Conservation (phyloP, 1,140 invertebrate species). For the Trinorchestia longiramus region DNA sequence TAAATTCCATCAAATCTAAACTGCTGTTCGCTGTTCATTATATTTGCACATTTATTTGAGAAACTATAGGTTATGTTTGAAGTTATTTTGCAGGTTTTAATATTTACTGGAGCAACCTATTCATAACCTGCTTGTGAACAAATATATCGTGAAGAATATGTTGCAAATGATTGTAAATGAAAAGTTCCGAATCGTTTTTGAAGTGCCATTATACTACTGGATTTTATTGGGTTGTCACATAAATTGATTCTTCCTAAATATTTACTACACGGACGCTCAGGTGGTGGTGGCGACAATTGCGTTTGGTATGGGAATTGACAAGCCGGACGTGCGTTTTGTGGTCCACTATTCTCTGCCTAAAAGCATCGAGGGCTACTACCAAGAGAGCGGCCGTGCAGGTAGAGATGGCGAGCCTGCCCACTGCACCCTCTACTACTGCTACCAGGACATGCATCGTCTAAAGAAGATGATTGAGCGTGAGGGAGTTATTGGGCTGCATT, state of each 20-base stretch:
- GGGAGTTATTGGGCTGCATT: slow-evolving; percentile 66
- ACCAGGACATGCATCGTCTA: slow-evolving; percentile 83
- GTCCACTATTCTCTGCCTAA: slow-evolving; percentile 94
- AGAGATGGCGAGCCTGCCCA: slow-evolving; percentile 86
- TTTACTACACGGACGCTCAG: slow-evolving; percentile 68
- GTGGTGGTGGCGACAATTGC: slow-evolving; percentile 95
- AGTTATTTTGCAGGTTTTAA: too few relatives aligned
- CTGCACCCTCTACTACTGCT: slow-evolving; percentile 91
- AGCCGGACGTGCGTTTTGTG: slow-evolving; percentile 90
- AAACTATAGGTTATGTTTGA: too few relatives aligned
- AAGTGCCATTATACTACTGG: too few relatives aligned
- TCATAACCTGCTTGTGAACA: too few relatives aligned
- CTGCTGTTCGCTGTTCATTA: too few relatives aligned
- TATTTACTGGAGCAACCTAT: too few relatives aligned
- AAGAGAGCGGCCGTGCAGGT: slow-evolving; percentile 96
- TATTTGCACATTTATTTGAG: too few relatives aligned
- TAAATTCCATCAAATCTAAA: too few relatives aligned
- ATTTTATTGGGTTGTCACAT: too few relatives aligned
- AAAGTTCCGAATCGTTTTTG: too few relatives aligned
- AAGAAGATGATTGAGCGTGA: slow-evolving; percentile 82
- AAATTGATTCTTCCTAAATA: neutral
- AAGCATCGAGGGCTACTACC: slow-evolving; percentile 97
- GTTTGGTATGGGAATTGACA: slow-evolving; percentile 98
- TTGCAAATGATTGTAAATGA: too few relatives aligned
- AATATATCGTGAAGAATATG: too few relatives aligned